A percentile compares a stretch with the other conserved stretches of the same genome.
Conservation (phyloP, 2,888 invertebrate species). For the Idaea aversata region DNA sequence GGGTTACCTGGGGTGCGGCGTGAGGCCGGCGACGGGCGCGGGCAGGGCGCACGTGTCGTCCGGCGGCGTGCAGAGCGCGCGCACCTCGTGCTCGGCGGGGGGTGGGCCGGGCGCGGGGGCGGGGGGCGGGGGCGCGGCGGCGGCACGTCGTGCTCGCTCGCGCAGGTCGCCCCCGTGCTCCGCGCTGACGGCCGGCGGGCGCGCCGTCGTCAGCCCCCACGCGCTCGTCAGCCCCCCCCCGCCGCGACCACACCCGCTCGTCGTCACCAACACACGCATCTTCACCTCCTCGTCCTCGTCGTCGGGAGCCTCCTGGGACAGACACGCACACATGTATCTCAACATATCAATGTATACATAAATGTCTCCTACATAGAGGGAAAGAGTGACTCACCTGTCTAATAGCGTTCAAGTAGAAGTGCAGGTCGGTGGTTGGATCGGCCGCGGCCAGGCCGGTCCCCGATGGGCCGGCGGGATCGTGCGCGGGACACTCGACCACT, state of each 20-base stretch:
- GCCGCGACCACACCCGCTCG: not conserved
- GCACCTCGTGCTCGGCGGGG: conserved; percentile 22
- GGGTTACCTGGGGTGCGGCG: too few species aligned
- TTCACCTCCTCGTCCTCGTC: not conserved
- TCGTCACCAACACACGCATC: not conserved
- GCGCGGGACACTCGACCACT: conserved; percentile 31
- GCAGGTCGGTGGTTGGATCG: not conserved
- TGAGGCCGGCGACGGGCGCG: conserved; percentile 20
- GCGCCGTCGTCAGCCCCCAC: not conserved
- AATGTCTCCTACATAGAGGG: not conserved
- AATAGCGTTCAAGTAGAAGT: too few species aligned
- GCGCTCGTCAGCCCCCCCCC: not conserved
- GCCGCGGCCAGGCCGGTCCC: not conserved
- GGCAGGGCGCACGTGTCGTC: conserved; percentile 22
- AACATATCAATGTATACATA: not conserved
- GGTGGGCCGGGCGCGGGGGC: conserved; percentile 4
- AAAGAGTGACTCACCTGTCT: not conserved
- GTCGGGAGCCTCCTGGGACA: too few species aligned
- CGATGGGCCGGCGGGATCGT: conserved; percentile 13
- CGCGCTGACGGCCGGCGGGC: not conserved
- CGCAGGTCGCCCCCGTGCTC: not conserved
- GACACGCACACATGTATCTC: not conserved
- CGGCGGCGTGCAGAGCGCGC: conserved; percentile 18
- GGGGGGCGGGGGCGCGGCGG: conserved; percentile 1
- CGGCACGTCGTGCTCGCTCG: conserved; percentile 9